These are phyloP conservation scores for Bovichtus diacanthus DNA, from an alignment of 2,797 vertebrate genomes.

Conservation along the genomic window DNA sequence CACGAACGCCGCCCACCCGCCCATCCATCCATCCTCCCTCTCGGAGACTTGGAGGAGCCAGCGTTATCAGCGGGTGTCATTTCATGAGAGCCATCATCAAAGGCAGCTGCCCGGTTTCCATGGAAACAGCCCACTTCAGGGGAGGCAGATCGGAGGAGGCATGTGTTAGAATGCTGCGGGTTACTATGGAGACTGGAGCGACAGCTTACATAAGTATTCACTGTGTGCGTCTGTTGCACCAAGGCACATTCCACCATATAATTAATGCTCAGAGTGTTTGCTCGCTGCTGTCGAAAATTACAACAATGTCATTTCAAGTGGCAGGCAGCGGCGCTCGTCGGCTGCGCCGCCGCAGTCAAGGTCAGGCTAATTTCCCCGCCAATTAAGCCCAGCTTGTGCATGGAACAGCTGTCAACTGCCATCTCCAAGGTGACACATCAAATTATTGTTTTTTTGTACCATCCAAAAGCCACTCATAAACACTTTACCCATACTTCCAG, in stretches of 20 bases:
- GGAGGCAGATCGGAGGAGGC: slow-evolving; percentile 74
- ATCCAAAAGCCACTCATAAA: slow-evolving; percentile 49
- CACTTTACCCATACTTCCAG: slow-evolving; percentile 42
- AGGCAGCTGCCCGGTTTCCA: slow-evolving; percentile 84
- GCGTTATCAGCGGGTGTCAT: slow-evolving; percentile 76
- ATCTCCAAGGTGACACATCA: slow-evolving; percentile 84
- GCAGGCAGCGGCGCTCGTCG: slow-evolving; percentile 65
- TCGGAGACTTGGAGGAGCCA: slow-evolving; percentile 57
- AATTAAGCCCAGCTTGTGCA: slow-evolving; percentile 80
- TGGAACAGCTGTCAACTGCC: slow-evolving; percentile 82
- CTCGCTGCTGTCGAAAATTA: slow-evolving; percentile 77
- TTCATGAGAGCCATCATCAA: slow-evolving; percentile 81
- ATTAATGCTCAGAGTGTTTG: slow-evolving; percentile 83
- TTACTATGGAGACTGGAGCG: slow-evolving; percentile 84
- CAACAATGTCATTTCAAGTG: slow-evolving; percentile 82
- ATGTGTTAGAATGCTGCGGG: slow-evolving; percentile 79
- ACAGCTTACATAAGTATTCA: slow-evolving; percentile 88
- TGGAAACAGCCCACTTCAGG: slow-evolving; percentile 86
- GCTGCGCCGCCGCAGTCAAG: slow-evolving; percentile 73
- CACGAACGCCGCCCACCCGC: slow-evolving; percentile 5
- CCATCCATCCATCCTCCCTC: slow-evolving; percentile 52
- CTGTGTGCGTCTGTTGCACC: slow-evolving; percentile 70
- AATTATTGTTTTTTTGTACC: slow-evolving; percentile 58
- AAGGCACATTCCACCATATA: slow-evolving; percentile 79
- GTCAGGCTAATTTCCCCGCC: slow-evolving; percentile 82